Evolutionary conservation across 64 coral and sea anemone species (phyloP), one percentile per base, ranked within the genome.

Genomic region (Acropora yongei): DNA sequence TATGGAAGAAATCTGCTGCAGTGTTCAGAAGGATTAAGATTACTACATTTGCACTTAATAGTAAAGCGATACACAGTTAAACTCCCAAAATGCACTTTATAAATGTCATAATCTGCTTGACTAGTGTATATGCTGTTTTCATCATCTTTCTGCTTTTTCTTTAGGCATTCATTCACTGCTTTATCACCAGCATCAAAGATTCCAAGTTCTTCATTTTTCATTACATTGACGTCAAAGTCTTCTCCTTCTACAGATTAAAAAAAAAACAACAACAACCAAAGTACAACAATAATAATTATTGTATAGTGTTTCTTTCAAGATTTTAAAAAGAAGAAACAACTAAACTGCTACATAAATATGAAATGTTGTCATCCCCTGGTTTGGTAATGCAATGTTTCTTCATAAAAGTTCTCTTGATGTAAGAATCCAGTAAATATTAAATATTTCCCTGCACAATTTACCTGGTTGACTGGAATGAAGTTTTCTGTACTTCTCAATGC

Each of bases 21-120:
- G 6, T 53, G 88, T 60, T 88, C 72, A 3, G 75, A 88, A 6
- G 63, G 78, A 10, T 74, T 17, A 8, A 91, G 87, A 86, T 92
- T 79, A 8, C 89, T 80, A 90, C 97, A 99, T 6, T 84, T 88
- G 65, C 97, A 99, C 1, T 88, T 91, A 2, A 99, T 53, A 40
- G 89, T 78, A 77, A 94, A 99, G 41, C 97, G 81, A 49, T 96
- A 99, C 67, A 96, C 89, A 5, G 94, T 92, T 42, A 99, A 68
- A 80, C 91, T 96, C 45, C 97, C 97, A 78, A 99, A 99, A 44
- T 96, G 94, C 13, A 99, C 66, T 91, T 95, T 96, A 78, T 96
- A 91, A 50, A 79, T 89, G 48, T 96, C 94, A 71, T 88, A 99
- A 79, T 99, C 94, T 42, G 69, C 11, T 45, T 99, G 97, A 46